phyloP scores from a whole-genome alignment of 2,113 vertebrate genomes.

The Chauna torquata region DNA sequence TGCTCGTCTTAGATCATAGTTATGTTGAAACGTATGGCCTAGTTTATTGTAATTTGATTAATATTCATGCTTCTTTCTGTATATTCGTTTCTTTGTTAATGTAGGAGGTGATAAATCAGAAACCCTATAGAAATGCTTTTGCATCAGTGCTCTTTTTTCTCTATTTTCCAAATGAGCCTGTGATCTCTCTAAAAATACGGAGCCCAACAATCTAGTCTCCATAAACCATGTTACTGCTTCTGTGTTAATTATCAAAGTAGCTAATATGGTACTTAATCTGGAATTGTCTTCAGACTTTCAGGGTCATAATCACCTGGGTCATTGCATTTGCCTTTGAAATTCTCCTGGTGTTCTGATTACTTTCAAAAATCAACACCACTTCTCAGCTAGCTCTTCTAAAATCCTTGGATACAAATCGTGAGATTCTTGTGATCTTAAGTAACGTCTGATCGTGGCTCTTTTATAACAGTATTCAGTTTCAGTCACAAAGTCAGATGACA shows the following conservation, averaged over 20 bases:
- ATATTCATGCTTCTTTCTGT: neutral
- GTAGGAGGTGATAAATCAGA: neutral
- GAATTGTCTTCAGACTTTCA: neutral
- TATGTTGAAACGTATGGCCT: neutral
- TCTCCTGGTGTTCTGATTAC: neutral
- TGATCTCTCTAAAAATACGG: neutral
- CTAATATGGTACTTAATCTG: neutral
- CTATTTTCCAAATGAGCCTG: neutral
- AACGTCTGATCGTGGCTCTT: neutral
- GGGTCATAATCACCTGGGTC: neutral
- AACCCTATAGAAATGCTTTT: neutral
- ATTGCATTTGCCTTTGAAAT: neutral
- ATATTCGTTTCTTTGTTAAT: neutral
- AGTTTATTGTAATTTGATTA: neutral
- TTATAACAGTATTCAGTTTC: conserved; percentile 20
- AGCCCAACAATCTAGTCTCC: neutral
- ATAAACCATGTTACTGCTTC: neutral
- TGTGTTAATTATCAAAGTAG: neutral
- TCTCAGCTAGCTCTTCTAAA: neutral
- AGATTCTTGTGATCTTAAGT: conserved; percentile 32
- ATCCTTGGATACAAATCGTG: neutral
- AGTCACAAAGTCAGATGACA: conserved; percentile 33
- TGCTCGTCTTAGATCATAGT: neutral
- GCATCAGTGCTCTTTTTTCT: neutral
- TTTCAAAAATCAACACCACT: neutral